These are phyloP conservation scores for Zaprionus capensis DNA, from an alignment of 1,140 invertebrate genomes.

Conservation along the genomic window DNA sequence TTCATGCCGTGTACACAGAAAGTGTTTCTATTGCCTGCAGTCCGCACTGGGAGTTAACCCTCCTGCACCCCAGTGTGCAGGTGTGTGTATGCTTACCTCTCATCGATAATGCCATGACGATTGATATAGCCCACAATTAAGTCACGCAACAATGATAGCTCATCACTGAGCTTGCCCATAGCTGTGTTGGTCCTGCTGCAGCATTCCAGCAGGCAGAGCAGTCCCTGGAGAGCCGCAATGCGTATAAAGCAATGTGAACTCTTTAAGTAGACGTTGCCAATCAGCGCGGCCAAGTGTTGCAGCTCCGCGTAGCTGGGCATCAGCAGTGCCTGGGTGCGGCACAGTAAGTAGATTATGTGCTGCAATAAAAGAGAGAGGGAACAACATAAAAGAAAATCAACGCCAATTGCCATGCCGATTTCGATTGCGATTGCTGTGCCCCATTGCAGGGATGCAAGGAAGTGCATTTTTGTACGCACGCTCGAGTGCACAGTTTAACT, in stretches of 20 bases:
- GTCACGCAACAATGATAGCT: constrained; percentile 87
- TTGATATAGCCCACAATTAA: constrained; percentile 89
- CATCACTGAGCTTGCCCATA: constrained; percentile 86
- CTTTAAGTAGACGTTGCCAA: constrained; percentile 84
- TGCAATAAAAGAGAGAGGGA: constrained; percentile 37
- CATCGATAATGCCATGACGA: constrained; percentile 86
- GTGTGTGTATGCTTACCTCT: constrained; percentile 79
- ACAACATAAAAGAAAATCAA: constrained; percentile 11
- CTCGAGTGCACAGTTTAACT: not conserved
- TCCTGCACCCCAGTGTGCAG: too few species aligned
- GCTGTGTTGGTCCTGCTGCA: constrained; percentile 86
- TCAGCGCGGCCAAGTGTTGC: constrained; percentile 84
- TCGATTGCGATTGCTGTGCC: not conserved
- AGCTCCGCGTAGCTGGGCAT: constrained; percentile 76
- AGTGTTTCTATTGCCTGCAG: not conserved
- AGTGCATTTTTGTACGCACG: not conserved
- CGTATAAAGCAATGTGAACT: constrained; percentile 86
- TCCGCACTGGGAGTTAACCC: too few species aligned
- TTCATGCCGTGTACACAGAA: constrained; percentile 1
- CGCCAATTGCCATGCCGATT: not conserved
- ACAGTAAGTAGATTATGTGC: constrained; percentile 83
- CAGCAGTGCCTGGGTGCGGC: constrained; percentile 78
- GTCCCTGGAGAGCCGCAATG: constrained; percentile 89
- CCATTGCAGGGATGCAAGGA: not conserved
- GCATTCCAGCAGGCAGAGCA: constrained; percentile 91